Conservation (phyloP, 2,888 invertebrate species). For the Scaptomyza polygonia region DNA sequence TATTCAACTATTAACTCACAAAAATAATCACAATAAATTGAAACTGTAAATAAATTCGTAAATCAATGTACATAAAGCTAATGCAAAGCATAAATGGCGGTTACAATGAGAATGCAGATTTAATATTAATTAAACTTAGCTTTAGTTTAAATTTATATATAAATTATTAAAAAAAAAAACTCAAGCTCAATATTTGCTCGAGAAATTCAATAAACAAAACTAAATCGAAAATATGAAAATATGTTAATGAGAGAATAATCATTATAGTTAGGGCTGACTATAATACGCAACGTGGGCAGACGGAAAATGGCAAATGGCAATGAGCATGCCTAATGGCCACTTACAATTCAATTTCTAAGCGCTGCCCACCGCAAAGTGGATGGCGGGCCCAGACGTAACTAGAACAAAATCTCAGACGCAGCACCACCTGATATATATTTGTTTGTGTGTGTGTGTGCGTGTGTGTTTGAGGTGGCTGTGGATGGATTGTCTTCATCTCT, state of each 20-base stretch:
- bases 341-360: constrained; percentile 67
- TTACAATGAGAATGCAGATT: constrained; percentile 34
- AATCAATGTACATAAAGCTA: constrained; percentile 15
- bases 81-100: constrained; percentile 66
- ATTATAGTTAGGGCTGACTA: constrained; percentile 39
- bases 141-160: constrained; percentile 50
- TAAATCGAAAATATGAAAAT: constrained; percentile 1
- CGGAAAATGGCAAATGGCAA: constrained; percentile 37
- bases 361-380: constrained; percentile 10
- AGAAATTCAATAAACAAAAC: constrained; percentile 49
- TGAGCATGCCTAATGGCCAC: constrained; percentile 55
- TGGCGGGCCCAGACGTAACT: constrained; percentile 21
- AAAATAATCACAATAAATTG: constrained; percentile 23
- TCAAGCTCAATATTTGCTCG: constrained; percentile 61
- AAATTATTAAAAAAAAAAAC: constrained; percentile 17
- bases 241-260: background rate
- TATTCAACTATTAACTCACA: constrained; percentile 50
- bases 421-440: constrained; percentile 29
- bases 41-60: constrained; percentile 51
- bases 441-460: too few species aligned
- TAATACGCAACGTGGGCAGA: constrained; percentile 1
- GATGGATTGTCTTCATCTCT: background rate
- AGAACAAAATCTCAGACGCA: constrained; percentile 40
- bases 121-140: constrained; percentile 36
- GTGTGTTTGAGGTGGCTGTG: background rate